phyloP scores from a whole-genome alignment of 1,140 invertebrate species.

The Diabrotica virgifera region DNA sequence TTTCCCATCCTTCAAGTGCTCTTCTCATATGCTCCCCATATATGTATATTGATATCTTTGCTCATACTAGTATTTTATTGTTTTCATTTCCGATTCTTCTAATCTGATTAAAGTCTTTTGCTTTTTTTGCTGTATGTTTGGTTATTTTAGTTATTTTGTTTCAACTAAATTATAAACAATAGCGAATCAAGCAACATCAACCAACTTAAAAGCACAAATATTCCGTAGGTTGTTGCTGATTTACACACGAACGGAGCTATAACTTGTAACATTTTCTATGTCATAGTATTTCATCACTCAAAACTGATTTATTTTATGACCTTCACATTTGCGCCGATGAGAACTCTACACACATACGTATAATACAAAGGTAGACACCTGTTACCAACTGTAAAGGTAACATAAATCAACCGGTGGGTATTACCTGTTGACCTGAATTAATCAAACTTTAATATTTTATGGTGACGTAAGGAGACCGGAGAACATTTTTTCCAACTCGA shows the following conservation, averaged over 20 bases:
- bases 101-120: too few relatives aligned
- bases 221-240: background rate
- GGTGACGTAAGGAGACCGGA: background rate
- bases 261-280: background rate
- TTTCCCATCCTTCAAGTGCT: too few relatives aligned
- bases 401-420: background rate
- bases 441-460: slow-evolving; percentile 1
- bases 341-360: background rate
- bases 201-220: too few relatives aligned
- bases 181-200: too few relatives aligned
- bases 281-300: slow-evolving; percentile 2
- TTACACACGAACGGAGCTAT: background rate
- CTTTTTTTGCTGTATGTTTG: too few relatives aligned
- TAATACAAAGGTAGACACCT: background rate
- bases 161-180: too few relatives aligned
- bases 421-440: background rate
- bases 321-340: background rate
- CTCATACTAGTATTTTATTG: too few relatives aligned
- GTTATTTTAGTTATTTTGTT: too few relatives aligned
- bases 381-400: slow-evolving; percentile 2
- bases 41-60: too few relatives aligned
- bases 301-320: slow-evolving; percentile 3
- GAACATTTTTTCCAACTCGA: too few relatives aligned
- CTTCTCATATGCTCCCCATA: too few relatives aligned
- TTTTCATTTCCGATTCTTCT: too few relatives aligned